A percentile compares a stretch with the other conserved stretches of the same genome.
Conservation (phyloP, 2,888 invertebrate species). For the Ennomos fuscantarius region DNA sequence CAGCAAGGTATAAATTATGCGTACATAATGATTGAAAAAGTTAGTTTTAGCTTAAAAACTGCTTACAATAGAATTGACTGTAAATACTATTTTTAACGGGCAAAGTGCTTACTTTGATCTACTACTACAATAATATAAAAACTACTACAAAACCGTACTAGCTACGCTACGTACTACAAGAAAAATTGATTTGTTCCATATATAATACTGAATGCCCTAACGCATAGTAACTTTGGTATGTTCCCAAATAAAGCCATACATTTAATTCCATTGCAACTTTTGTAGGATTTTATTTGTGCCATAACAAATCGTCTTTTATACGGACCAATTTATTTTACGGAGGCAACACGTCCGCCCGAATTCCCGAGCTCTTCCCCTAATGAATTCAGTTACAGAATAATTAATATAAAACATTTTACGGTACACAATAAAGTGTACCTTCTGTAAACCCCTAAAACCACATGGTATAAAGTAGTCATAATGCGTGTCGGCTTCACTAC, state of each 20-base stretch:
- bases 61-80: too few species aligned
- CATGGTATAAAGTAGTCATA: constrained; percentile 23
- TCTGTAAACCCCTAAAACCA: constrained; percentile 27
- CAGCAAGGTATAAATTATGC: too few species aligned
- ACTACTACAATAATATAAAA: too few species aligned
- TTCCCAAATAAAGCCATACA: constrained; percentile 3
- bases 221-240: background rate
- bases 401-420: constrained; percentile 43
- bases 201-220: too few species aligned
- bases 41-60: too few species aligned
- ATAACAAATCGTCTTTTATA: constrained; percentile 12
- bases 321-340: constrained; percentile 20
- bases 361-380: constrained; percentile 30
- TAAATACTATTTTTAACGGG: too few species aligned
- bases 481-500: constrained; percentile 23
- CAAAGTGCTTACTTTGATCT: too few species aligned
- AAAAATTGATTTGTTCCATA: too few species aligned
- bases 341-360: constrained; percentile 16
- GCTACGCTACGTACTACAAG: too few species aligned
- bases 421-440: constrained; percentile 36
- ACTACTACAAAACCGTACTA: too few species aligned
- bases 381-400: constrained; percentile 40
- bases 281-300: constrained; percentile 1
- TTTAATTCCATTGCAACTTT: constrained; percentile 1
- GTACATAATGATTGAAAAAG: too few species aligned